Percentiles rank a stretch among this genome's conserved stretches.
These are phyloP conservation scores for Microdon myrmicae DNA, from an alignment of 2,888 invertebrate species.

Conservation along the genomic window DNA sequence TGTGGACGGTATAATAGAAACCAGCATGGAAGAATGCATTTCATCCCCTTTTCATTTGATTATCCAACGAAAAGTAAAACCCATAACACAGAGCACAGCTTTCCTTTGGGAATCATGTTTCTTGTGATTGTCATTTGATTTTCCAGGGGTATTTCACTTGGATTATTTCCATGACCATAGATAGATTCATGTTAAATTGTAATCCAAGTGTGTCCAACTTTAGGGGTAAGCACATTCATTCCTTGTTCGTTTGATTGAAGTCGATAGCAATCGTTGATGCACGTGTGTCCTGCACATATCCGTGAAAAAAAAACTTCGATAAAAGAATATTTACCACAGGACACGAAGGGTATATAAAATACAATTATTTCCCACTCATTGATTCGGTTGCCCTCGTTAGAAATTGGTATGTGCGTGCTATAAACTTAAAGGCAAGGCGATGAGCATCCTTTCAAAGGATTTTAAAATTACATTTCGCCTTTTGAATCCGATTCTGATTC, in stretches of 20 bases:
- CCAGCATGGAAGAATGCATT: conserved; percentile 35
- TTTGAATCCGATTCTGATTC: not conserved
- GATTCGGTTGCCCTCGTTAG: conserved; percentile 50
- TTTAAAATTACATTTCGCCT: conserved; percentile 27
- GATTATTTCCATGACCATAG: too few relatives aligned
- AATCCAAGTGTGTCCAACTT: not conserved
- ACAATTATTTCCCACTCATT: conserved; percentile 46
- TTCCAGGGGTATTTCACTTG: conserved; percentile 17
- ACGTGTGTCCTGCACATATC: conserved; percentile 40
- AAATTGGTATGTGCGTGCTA: conserved; percentile 34
- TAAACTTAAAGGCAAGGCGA: too few relatives aligned
- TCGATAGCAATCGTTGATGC: conserved; percentile 23
- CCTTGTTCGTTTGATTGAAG: conserved; percentile 5
- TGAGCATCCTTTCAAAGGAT: conserved; percentile 34
- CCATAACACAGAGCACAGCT: conserved; percentile 2
- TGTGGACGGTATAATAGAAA: conserved; percentile 8
- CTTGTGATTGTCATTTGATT: conserved; percentile 27
- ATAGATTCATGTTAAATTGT: too few relatives aligned
- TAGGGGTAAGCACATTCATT: conserved; percentile 25
- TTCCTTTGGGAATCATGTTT: conserved; percentile 17
- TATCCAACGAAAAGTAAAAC: conserved; percentile 30
- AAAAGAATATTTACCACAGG: conserved; percentile 8
- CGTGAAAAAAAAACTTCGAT: conserved; percentile 10
- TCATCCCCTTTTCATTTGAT: conserved; percentile 47
- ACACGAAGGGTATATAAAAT: conserved; percentile 35